These are phyloP conservation scores for Gambusia yucatana DNA, from an alignment of 2,797 vertebrate genomes.

Conservation along the genomic window DNA sequence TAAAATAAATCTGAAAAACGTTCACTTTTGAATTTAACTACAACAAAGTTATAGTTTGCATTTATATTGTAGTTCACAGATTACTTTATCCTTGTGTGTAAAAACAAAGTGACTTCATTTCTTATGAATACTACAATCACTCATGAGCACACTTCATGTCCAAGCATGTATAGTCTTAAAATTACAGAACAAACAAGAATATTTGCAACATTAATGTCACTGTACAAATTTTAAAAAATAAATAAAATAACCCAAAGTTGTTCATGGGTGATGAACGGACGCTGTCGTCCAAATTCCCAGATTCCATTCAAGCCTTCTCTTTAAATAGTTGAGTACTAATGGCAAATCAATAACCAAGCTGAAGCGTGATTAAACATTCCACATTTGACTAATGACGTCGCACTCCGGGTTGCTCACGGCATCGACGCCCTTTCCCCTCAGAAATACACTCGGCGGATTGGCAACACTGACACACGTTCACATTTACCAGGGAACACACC, in stretches of 20 bases:
- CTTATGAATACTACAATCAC: slow-evolving; percentile 58
- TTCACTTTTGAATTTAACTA: not conserved
- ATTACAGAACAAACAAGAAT: slow-evolving; percentile 33
- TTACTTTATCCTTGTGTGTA: not conserved
- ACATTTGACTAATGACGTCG: slow-evolving; percentile 80
- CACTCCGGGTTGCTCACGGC: slow-evolving; percentile 53
- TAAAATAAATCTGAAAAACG: not conserved
- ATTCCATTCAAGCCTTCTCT: slow-evolving; percentile 72
- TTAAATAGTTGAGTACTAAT: slow-evolving; percentile 82
- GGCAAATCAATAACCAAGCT: slow-evolving; percentile 78
- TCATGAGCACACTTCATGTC: slow-evolving; percentile 57
- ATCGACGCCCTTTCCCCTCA: slow-evolving; percentile 28
- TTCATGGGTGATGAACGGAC: slow-evolving; percentile 70
- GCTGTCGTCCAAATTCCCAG: slow-evolving; percentile 39
- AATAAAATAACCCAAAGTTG: slow-evolving; percentile 64
- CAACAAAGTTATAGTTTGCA: not conserved
- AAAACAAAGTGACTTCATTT: slow-evolving; percentile 4
- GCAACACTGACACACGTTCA: slow-evolving; percentile 18
- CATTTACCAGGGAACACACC: slow-evolving; percentile 40
- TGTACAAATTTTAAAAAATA: slow-evolving; percentile 57
- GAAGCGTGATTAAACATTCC: slow-evolving; percentile 80
- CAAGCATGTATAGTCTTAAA: slow-evolving; percentile 57
- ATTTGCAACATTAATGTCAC: slow-evolving; percentile 48
- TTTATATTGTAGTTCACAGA: not conserved
- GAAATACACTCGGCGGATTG: slow-evolving; percentile 49